Percentiles rank a stretch among this genome's conserved stretches.
Evolutionary conservation across 2,113 vertebrate genomes (phyloP).

Genomic region (Montifringilla adamsi): DNA sequence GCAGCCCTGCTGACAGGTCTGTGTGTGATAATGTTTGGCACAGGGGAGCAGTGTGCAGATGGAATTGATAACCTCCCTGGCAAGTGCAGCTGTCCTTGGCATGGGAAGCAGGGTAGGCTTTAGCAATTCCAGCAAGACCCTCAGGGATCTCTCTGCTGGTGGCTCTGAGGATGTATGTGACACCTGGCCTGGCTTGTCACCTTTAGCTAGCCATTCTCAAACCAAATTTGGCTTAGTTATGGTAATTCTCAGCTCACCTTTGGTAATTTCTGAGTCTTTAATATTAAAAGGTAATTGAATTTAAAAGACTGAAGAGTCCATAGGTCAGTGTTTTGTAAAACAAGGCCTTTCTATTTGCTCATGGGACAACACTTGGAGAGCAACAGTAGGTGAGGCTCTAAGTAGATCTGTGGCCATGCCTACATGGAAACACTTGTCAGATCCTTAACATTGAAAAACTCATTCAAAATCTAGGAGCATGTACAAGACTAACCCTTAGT

Average conservation of each 20-base stretch:
- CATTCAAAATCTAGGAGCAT: not conserved
- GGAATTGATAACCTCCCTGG: not conserved
- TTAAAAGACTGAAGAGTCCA: not conserved
- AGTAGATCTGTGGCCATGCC: not conserved
- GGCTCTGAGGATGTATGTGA: not conserved
- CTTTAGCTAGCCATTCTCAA: not conserved
- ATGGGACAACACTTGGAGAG: not conserved
- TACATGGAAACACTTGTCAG: not conserved
- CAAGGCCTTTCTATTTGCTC: not conserved
- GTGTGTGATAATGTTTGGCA: not conserved
- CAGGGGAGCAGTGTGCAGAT: not conserved
- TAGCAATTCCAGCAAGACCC: not conserved
- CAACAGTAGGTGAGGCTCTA: not conserved
- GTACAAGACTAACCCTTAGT: not conserved
- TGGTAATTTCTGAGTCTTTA: not conserved
- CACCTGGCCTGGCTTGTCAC: not conserved
- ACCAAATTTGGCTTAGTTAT: not conserved
- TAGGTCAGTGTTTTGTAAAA: not conserved
- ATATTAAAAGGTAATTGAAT: not conserved
- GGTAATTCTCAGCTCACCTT: not conserved
- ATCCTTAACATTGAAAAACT: not conserved
- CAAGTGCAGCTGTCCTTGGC: not conserved
- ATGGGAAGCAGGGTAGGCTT: not conserved
- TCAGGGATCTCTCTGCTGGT: not conserved
- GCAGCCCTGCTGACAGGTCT: conserved; percentile 9